Evolutionary conservation across 2,797 vertebrate genomes (phyloP).

Genomic region (Falco berigora): DNA sequence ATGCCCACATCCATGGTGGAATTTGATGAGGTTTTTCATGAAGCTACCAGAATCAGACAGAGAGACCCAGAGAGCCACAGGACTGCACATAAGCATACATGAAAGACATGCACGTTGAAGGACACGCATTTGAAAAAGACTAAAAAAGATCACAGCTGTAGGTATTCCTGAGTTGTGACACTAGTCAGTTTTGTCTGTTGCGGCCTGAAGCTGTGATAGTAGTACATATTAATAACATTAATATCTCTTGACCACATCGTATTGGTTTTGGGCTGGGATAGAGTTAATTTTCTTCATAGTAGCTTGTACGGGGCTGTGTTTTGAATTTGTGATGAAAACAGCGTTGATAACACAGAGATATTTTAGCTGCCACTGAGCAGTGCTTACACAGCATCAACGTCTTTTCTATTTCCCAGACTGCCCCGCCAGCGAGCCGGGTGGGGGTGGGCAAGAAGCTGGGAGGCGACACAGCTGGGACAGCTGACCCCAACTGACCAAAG

Average conservation of each 20-base stretch:
- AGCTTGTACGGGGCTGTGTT: background rate
- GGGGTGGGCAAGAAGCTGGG: background rate
- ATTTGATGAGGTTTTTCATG: background rate
- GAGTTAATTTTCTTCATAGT: background rate
- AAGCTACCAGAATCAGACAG: background rate
- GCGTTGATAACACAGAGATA: background rate
- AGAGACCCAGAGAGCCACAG: background rate
- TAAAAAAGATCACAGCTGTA: background rate
- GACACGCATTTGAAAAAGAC: background rate
- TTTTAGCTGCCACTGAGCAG: background rate
- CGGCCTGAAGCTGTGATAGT: background rate
- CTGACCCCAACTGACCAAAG: background rate
- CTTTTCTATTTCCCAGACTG: background rate
- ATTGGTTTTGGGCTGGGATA: background rate
- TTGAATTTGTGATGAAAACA: background rate
- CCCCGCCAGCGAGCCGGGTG: fast-evolving
- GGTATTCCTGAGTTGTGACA: background rate
- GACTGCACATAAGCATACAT: background rate
- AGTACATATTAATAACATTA: background rate
- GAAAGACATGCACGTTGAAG: background rate
- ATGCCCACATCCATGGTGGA: background rate
- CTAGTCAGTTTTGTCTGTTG: background rate
- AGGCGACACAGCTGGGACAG: background rate
- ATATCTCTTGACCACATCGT: background rate
- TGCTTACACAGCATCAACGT: fast-evolving